Evolutionary conservation across 2,797 vertebrate genomes (phyloP).

Genomic region (Acestrorhynchus altus): DNA sequence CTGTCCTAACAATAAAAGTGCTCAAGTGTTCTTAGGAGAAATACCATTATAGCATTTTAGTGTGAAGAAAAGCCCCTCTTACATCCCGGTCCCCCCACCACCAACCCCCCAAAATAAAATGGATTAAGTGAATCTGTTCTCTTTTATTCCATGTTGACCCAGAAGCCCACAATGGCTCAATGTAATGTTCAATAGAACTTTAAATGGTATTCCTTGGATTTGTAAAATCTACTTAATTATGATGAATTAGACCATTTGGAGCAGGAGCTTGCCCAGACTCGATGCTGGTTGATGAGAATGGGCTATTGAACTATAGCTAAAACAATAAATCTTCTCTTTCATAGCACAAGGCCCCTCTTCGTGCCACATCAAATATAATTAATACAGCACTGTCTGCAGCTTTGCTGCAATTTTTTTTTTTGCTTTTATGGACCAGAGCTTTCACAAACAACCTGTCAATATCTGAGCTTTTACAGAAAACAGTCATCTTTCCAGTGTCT

Average conservation of each 20-base stretch:
- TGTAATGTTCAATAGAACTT: conserved; percentile 53
- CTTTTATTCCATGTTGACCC: conserved; percentile 34
- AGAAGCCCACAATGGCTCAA: conserved; percentile 36
- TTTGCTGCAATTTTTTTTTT: conserved; percentile 47
- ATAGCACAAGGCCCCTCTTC: conserved; percentile 48
- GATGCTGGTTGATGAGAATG: conserved; percentile 57
- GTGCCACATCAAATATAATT: conserved; percentile 55
- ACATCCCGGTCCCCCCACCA: not conserved
- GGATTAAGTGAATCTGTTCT: conserved; percentile 6
- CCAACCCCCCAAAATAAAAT: not conserved
- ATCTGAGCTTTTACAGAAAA: conserved; percentile 27
- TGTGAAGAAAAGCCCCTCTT: not conserved
- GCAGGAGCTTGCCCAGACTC: conserved; percentile 46
- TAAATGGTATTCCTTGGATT: conserved; percentile 52
- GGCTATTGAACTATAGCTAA: conserved; percentile 62
- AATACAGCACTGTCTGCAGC: conserved; percentile 52
- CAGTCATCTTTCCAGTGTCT: conserved; percentile 30
- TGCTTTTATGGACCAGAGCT: conserved; percentile 37
- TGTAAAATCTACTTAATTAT: conserved; percentile 61
- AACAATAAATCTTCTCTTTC: conserved; percentile 62
- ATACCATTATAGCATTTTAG: no score
- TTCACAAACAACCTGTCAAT: conserved; percentile 47
- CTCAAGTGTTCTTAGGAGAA: no score
- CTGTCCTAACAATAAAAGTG: no score
- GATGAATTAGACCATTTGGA: conserved; percentile 63